Evolutionary conservation across 1,140 invertebrate genomes (phyloP).

Genomic region (Andrena cerasifolii): DNA sequence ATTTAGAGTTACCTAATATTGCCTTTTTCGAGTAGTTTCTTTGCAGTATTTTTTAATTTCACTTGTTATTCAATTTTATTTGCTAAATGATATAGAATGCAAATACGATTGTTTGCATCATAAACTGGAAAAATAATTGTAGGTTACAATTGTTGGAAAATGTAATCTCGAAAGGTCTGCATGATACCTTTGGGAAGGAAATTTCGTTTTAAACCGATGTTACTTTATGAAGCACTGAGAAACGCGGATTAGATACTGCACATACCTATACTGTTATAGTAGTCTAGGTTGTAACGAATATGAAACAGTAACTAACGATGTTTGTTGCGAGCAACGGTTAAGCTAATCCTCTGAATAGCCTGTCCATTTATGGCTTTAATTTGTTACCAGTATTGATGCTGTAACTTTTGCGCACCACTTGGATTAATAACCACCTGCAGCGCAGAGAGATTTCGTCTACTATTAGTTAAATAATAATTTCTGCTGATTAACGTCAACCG

Average conservation of each 20-base stretch:
- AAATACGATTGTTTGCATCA: too few species aligned
- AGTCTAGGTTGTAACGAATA: slow-evolving; percentile 4
- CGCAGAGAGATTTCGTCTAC: not conserved
- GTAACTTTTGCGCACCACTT: slow-evolving; percentile 17
- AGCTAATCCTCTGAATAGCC: slow-evolving; percentile 30
- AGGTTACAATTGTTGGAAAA: not conserved
- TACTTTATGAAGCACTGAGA: not conserved
- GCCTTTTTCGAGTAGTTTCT: too few species aligned
- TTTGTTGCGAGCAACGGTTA: slow-evolving; percentile 2
- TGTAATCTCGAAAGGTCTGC: not conserved
- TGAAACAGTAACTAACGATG: slow-evolving; percentile 21
- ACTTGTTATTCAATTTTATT: too few species aligned
- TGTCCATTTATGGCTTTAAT: slow-evolving; percentile 11
- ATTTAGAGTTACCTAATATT: too few species aligned
- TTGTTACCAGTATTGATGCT: not conserved
- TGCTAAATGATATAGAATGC: too few species aligned
- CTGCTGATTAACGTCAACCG: slow-evolving; percentile 29
- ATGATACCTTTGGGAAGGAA: not conserved
- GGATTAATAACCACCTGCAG: slow-evolving; percentile 17
- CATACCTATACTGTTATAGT: not conserved
- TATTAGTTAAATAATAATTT: slow-evolving; percentile 50
- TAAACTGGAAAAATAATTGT: too few species aligned
- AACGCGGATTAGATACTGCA: too few species aligned
- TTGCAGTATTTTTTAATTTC: too few species aligned
- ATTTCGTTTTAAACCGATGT: not conserved